Evolutionary conservation across 2,797 vertebrate genomes (phyloP).

Genomic region (Thripadectes ignobilis): DNA sequence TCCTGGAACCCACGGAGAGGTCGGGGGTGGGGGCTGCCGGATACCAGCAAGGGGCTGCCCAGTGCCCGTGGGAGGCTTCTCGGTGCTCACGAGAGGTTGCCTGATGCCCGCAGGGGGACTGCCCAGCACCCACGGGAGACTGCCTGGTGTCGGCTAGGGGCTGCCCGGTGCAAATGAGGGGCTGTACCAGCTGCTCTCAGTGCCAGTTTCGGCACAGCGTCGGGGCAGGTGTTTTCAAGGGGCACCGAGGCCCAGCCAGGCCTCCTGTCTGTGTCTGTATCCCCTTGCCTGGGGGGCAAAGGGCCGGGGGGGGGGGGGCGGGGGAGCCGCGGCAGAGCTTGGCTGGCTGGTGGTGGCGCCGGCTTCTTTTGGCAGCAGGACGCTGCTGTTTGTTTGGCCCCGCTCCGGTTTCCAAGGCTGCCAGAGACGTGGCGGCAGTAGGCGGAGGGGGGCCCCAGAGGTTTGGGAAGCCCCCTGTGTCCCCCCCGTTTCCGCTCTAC

Average conservation of each 20-base stretch:
- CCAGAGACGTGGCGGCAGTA: not conserved
- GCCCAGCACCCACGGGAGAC: not conserved
- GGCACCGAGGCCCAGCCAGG: not conserved
- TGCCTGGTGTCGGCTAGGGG: not conserved
- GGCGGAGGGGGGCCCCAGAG: not conserved
- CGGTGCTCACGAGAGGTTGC: not conserved
- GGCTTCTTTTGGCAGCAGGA: not conserved
- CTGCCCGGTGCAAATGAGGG: not conserved
- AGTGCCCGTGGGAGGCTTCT: not conserved
- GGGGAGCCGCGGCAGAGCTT: not conserved
- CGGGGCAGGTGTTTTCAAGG: not conserved
- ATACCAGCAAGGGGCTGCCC: not conserved
- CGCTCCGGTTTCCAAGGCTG: not conserved
- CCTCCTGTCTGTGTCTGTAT: not conserved
- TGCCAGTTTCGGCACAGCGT: fast-evolving
- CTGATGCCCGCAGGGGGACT: not conserved
- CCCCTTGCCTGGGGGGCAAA: not conserved
- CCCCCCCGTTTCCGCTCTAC: not conserved
- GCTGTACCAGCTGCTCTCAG: not conserved
- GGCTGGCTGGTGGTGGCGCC: not conserved
- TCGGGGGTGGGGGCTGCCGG: fast-evolving
- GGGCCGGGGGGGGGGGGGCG: not conserved
- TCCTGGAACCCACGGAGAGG: fast-evolving
- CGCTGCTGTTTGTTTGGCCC: conserved; percentile 18
- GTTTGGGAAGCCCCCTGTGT: not conserved